Evolutionary conservation across 2,113 vertebrate species (phyloP).

Genomic region (Paracanthobrama guichenoti): DNA sequence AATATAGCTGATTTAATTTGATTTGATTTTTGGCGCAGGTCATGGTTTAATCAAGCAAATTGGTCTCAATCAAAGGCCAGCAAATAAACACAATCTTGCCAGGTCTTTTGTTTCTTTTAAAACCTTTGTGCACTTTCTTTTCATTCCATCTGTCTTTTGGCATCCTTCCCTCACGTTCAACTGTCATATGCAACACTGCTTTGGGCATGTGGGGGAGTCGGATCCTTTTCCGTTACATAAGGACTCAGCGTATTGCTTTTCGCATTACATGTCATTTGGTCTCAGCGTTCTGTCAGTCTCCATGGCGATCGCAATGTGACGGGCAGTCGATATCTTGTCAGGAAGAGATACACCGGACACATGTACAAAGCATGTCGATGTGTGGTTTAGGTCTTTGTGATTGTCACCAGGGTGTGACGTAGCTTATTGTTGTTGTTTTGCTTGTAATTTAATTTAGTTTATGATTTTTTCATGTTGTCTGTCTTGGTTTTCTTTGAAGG

Average conservation of each 20-base stretch:
- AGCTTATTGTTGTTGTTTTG: neutral
- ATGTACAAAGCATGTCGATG: neutral
- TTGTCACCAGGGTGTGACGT: neutral
- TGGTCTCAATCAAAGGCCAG: conserved; percentile 9
- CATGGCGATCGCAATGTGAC: conserved; percentile 50
- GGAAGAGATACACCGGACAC: neutral
- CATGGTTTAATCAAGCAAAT: conserved; percentile 42
- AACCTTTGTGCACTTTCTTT: conserved; percentile 9
- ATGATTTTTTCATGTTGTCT: neutral
- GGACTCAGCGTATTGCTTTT: conserved; percentile 25
- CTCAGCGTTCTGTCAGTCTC: conserved; percentile 40
- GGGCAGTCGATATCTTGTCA: conserved; percentile 30
- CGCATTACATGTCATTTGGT: conserved; percentile 36
- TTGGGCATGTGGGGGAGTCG: conserved; percentile 9
- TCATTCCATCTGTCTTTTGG: conserved; percentile 18
- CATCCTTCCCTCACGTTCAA: neutral
- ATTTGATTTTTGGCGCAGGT: conserved; percentile 25
- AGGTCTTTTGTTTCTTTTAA: conserved; percentile 3
- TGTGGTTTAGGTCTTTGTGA: conserved; percentile 6
- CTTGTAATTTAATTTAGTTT: neutral
- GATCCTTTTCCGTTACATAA: conserved; percentile 25
- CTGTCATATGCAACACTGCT: conserved; percentile 30
- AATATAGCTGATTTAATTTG: neutral
- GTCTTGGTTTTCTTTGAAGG: neutral
- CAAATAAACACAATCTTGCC: neutral